Conservation (phyloP, 92 coral and sea anemone species). For the Muricea muricata region DNA sequence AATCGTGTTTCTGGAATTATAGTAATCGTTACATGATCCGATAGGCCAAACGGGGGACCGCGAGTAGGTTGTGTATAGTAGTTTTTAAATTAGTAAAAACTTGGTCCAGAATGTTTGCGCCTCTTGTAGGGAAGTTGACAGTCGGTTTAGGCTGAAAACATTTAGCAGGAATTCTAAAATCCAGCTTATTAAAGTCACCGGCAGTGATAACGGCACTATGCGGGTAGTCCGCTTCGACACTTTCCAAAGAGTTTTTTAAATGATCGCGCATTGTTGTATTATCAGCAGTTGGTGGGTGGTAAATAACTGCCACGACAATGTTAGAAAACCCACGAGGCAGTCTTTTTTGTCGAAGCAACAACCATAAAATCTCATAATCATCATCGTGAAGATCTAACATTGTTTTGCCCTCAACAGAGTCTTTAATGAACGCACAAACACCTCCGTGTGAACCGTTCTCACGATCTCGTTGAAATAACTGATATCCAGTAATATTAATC, state of each 20-base stretch:
- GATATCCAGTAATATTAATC: slow-evolving; percentile 46
- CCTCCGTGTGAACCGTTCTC: slow-evolving; percentile 58
- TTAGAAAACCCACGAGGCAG: slow-evolving; percentile 70
- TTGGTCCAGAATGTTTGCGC: slow-evolving; percentile 67
- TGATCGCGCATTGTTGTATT: slow-evolving; percentile 35
- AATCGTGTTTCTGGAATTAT: neutral
- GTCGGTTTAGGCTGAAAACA: slow-evolving; percentile 64
- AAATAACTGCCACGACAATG: neutral
- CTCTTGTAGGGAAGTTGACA: slow-evolving; percentile 63
- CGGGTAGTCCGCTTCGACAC: slow-evolving; percentile 40
- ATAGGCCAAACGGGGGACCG: neutral
- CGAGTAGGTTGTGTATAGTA: slow-evolving; percentile 5
- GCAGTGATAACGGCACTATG: slow-evolving; percentile 47
- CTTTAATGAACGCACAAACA: slow-evolving; percentile 60
- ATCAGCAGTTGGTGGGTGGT: neutral
- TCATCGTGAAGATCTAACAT: neutral
- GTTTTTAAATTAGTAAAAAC: slow-evolving; percentile 60
- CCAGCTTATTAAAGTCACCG: slow-evolving; percentile 52
- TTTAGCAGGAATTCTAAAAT: slow-evolving; percentile 66
- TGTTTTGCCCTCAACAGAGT: neutral
- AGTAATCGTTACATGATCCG: neutral
- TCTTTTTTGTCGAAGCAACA: slow-evolving; percentile 54
- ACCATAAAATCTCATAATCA: slow-evolving; percentile 40
- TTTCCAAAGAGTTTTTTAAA: slow-evolving; percentile 39
- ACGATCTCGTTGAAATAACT: slow-evolving; percentile 55